Evolutionary conservation across 1,140 invertebrate species (phyloP).

Genomic region (Brachionus rubens): DNA sequence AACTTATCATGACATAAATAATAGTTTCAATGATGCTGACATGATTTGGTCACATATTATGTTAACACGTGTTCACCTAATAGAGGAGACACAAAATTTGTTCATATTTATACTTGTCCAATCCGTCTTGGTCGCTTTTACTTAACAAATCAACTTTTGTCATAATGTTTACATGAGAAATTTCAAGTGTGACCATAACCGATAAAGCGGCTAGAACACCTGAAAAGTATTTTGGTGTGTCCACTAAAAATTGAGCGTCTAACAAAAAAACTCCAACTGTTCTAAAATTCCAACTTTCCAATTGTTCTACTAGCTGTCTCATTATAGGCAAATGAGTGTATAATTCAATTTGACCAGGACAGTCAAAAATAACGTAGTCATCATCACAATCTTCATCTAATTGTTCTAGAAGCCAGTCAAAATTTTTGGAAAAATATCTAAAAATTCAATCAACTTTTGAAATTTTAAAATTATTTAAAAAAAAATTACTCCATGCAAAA

Average conservation of each 20-base stretch:
- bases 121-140: constrained; percentile 72
- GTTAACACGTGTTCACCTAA: no score
- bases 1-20: no score
- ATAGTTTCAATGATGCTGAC: no score
- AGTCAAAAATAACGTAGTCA: constrained; percentile 83
- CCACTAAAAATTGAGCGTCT: constrained; percentile 94
- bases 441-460: constrained; percentile 62
- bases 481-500: constrained; percentile 78
- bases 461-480: no score
- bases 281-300: constrained; percentile 74
- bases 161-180: constrained; percentile 87
- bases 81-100: no score
- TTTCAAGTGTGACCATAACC: constrained; percentile 90
- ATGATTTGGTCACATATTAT: no score
- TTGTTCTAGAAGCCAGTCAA: constrained; percentile 83
- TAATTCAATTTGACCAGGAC: constrained; percentile 96
- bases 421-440: constrained; percentile 78
- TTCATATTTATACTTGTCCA: constrained; percentile 62
- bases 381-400: constrained; percentile 70
- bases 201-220: constrained; percentile 87
- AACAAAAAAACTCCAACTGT: constrained; percentile 87
- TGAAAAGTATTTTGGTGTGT: constrained; percentile 89
- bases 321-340: constrained; percentile 93
- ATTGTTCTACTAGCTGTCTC: constrained; percentile 72
- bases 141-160: constrained; percentile 92